A percentile compares a stretch with the other conserved stretches of the same genome.
These are phyloP conservation scores for Burhinus oedicnemus DNA, from an alignment of 2,113 vertebrate species.

Conservation along the genomic window DNA sequence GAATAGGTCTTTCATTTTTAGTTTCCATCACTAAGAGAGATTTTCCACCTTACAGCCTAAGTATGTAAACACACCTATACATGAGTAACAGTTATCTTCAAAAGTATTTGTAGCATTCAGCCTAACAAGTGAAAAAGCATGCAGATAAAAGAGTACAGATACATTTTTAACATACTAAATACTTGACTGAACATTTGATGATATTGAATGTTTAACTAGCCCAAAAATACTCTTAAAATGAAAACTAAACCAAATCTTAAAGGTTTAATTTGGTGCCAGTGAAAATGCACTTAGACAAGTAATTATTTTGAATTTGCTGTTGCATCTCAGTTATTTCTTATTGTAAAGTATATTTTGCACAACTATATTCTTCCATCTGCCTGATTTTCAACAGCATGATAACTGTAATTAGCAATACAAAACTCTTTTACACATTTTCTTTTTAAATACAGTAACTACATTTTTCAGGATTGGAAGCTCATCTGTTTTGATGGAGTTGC, in stretches of 20 bases:
- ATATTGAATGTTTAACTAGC: background rate
- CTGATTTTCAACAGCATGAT: background rate
- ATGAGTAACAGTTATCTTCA: background rate
- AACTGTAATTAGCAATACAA: background rate
- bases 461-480: background rate
- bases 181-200: background rate
- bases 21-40: background rate
- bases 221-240: background rate
- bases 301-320: background rate
- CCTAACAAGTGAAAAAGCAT: background rate
- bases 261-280: background rate
- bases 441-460: background rate
- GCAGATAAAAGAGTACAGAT: background rate
- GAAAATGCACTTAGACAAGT: background rate
- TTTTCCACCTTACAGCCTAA: background rate
- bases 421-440: background rate
- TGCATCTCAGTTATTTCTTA: background rate
- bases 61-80: background rate
- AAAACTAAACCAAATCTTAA: background rate
- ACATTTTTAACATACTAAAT: background rate
- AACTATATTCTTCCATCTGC: background rate
- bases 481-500: background rate
- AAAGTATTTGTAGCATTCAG: background rate
- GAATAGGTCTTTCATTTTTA: background rate
- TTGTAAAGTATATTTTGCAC: background rate